Conservation (phyloP, 2,113 vertebrate genomes). For the Psilopogon haemacephalus region DNA sequence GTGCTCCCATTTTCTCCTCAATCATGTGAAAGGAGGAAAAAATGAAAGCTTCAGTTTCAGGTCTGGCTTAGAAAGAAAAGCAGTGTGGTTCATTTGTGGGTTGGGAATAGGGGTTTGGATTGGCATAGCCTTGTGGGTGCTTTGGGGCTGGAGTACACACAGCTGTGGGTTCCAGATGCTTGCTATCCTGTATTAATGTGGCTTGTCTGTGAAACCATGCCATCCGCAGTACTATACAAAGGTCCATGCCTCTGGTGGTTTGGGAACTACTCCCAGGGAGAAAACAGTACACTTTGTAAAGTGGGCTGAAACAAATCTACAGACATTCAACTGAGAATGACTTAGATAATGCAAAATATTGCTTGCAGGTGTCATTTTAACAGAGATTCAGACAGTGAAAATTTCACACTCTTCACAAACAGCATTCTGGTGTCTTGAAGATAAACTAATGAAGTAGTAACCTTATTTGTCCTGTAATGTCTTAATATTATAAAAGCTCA, state of each 20-base stretch:
- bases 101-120: slow-evolving; percentile 69
- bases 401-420: neutral
- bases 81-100: slow-evolving; percentile 75
- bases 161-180: slow-evolving; percentile 79
- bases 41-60: slow-evolving; percentile 65
- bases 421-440: neutral
- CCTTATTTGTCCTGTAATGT: neutral
- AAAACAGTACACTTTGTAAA: slow-evolving; percentile 53
- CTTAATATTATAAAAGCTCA: neutral
- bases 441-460: neutral
- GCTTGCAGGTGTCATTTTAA: neutral
- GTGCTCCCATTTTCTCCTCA: neutral
- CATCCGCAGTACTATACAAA: slow-evolving; percentile 71
- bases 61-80: slow-evolving; percentile 73
- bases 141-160: slow-evolving; percentile 69
- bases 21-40: slow-evolving; percentile 54
- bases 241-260: slow-evolving; percentile 67
- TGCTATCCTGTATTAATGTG: slow-evolving; percentile 77
- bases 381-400: neutral
- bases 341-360: neutral
- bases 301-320: slow-evolving; percentile 31
- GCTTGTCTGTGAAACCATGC: slow-evolving; percentile 78
- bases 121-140: slow-evolving; percentile 74
- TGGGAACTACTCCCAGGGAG: slow-evolving; percentile 58
- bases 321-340: neutral